Evolutionary conservation across 2,888 invertebrate species (phyloP).

Genomic region (Abscondita cerata): DNA sequence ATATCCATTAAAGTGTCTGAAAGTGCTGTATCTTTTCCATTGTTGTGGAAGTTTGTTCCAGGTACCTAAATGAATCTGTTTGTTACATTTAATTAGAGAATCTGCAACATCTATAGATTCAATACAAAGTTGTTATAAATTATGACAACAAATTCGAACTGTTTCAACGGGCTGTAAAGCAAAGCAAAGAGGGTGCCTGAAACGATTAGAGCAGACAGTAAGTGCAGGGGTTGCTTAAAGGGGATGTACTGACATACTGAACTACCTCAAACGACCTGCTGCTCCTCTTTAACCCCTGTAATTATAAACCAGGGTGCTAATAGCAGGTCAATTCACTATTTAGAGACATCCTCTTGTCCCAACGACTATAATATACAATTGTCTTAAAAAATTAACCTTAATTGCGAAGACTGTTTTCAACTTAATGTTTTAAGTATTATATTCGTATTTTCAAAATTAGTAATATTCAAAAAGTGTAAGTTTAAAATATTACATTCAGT

Average conservation of each 20-base stretch:
- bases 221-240: constrained; percentile 52
- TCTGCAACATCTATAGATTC: not conserved
- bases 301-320: constrained; percentile 57
- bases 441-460: no score
- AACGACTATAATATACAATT: constrained; percentile 19
- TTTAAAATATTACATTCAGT: no score
- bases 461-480: no score
- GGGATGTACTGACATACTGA: constrained; percentile 51
- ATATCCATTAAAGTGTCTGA: constrained; percentile 12
- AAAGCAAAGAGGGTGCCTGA: constrained; percentile 50
- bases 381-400: constrained; percentile 23
- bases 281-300: constrained; percentile 52
- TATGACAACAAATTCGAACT: constrained; percentile 40
- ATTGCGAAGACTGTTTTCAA: no score
- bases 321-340: constrained; percentile 56
- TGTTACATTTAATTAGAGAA: not conserved
- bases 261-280: constrained; percentile 40
- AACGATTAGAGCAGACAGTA: constrained; percentile 53
- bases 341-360: constrained; percentile 47
- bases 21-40: constrained; percentile 14
- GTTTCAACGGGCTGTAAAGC: constrained; percentile 32
- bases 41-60: not conserved
- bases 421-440: no score
- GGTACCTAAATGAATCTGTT: not conserved
- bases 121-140: constrained; percentile 22